Percentiles rank a stretch among this genome's conserved stretches.
Evolutionary conservation across 2,888 invertebrate genomes (phyloP).

Genomic region (Mesoligia furuncula): DNA sequence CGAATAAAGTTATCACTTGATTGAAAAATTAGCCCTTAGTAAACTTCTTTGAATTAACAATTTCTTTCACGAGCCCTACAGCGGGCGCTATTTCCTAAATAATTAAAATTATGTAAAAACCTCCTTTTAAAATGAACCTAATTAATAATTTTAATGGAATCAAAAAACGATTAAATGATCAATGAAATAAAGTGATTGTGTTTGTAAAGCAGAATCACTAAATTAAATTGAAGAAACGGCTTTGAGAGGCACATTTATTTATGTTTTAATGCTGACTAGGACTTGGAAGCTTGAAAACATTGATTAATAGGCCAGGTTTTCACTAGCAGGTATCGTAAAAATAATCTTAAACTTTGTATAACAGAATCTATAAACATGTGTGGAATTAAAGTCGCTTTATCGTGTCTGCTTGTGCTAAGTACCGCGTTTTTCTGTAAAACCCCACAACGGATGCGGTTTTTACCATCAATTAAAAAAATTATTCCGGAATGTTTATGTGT

Average conservation of each 20-base stretch:
- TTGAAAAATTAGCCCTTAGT: too few species aligned
- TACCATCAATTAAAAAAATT: neutral
- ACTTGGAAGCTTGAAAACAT: neutral
- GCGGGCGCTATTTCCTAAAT: too few species aligned
- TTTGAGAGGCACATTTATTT: conserved; percentile 1
- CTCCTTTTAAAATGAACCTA: too few species aligned
- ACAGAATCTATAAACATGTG: too few species aligned
- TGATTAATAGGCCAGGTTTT: neutral
- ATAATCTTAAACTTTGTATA: too few species aligned
- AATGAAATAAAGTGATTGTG: neutral
- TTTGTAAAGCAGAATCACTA: conserved; percentile 41
- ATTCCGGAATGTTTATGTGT: neutral
- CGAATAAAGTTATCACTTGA: too few species aligned
- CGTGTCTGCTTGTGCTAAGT: neutral
- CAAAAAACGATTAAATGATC: neutral
- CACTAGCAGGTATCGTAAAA: neutral
- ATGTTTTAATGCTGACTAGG: neutral
- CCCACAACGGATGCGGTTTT: neutral
- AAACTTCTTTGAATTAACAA: too few species aligned
- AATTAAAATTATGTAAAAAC: too few species aligned
- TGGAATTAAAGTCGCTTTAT: neutral
- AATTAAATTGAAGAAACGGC: conserved; percentile 54
- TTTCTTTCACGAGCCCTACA: too few species aligned
- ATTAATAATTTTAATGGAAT: conserved; percentile 15
- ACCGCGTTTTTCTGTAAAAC: neutral